Percentiles rank a stretch among this genome's conserved stretches.
Conservation (phyloP, 2,113 vertebrate genomes). For the Elaphurus davidianus region DNA sequence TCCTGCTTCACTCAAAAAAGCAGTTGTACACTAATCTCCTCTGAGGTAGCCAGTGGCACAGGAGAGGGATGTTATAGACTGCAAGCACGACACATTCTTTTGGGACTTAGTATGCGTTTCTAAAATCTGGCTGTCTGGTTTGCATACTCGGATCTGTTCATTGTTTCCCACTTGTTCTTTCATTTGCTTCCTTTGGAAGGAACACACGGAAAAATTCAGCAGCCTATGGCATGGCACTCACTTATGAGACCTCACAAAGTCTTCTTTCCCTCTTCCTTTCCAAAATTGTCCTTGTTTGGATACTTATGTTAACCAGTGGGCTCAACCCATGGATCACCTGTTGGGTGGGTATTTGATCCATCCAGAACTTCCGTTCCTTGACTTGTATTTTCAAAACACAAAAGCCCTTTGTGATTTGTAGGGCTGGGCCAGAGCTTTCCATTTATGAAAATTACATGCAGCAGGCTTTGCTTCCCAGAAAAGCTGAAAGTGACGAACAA, state of each 20-base stretch:
- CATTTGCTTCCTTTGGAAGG: background rate
- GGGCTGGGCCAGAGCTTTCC: background rate
- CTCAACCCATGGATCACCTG: background rate
- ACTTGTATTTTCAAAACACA: background rate
- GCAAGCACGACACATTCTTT: background rate
- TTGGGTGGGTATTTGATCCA: background rate
- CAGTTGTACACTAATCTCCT: background rate
- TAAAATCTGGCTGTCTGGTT: background rate
- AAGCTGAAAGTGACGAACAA: background rate
- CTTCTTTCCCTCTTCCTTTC: background rate
- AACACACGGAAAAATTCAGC: background rate
- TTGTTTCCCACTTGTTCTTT: background rate
- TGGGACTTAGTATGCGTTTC: background rate
- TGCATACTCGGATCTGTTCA: background rate
- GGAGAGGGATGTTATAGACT: background rate
- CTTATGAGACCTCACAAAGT: background rate
- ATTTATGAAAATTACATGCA: background rate
- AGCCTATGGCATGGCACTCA: background rate
- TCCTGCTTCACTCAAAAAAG: background rate
- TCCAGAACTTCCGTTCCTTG: background rate
- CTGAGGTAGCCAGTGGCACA: background rate
- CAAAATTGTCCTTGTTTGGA: background rate
- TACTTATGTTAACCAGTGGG: background rate
- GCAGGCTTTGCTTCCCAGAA: background rate
- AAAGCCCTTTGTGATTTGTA: background rate